Evolutionary conservation across 1,140 invertebrate genomes (phyloP).

Genomic region (Drosophila bocqueti): DNA sequence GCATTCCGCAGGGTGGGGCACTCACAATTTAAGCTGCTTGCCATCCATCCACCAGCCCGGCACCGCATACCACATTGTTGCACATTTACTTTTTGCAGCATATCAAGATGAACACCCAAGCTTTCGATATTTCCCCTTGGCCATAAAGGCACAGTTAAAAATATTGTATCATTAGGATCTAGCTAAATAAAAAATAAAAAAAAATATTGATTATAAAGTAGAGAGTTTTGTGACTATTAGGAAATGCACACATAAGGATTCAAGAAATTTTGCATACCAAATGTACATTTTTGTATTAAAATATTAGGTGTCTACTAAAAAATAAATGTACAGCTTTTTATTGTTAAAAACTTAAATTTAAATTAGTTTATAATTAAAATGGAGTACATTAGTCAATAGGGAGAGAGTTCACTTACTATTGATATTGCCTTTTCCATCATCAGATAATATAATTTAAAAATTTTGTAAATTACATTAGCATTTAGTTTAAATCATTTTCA

Average conservation of each 20-base stretch:
- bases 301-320: background rate
- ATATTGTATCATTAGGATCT: background rate
- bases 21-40: conserved; percentile 57
- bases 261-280: background rate
- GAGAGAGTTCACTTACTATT: no score
- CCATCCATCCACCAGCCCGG: conserved; percentile 4
- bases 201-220: background rate
- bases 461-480: no score
- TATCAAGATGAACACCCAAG: conserved; percentile 44
- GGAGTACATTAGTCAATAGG: no score
- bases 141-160: conserved; percentile 8
- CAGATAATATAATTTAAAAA: no score
- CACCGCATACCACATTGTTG: conserved; percentile 59
- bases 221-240: background rate
- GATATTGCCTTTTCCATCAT: no score
- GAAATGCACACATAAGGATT: background rate
- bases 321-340: no score
- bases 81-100: conserved; percentile 73
- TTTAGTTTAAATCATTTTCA: no score
- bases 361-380: no score
- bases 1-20: conserved; percentile 38
- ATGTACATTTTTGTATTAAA: background rate
- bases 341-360: no score
- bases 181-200: background rate
- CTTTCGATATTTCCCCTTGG: conserved; percentile 36